These are phyloP conservation scores for Diplodus sargus DNA, from an alignment of 2,797 vertebrate genomes.

Conservation along the genomic window DNA sequence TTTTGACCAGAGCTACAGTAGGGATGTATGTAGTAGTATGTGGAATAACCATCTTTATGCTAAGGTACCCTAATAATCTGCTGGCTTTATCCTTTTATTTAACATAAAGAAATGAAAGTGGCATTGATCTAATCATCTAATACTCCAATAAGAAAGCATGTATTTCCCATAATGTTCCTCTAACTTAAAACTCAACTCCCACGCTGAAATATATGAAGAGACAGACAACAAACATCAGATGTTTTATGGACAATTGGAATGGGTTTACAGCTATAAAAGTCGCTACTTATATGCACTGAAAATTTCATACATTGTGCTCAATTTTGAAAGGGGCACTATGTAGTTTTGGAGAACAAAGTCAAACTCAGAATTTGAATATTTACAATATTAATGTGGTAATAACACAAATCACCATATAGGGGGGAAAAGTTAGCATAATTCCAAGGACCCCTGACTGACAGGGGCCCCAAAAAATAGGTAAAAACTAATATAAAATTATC, in stretches of 20 bases:
- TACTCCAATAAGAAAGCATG: neutral
- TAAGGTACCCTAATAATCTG: neutral
- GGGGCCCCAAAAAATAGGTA: too few species aligned
- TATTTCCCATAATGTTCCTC: neutral
- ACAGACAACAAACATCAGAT: neutral
- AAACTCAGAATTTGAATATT: too few species aligned
- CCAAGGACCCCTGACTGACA: too few species aligned
- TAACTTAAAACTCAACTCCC: constrained; percentile 7
- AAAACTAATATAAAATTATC: too few species aligned
- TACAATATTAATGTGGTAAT: too few species aligned
- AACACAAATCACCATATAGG: too few species aligned
- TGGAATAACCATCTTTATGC: neutral
- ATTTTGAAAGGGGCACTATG: constrained; percentile 9
- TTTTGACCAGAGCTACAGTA: neutral
- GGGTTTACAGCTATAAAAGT: constrained; percentile 7
- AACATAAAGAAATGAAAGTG: neutral
- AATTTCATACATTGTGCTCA: neutral
- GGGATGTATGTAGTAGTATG: too few species aligned
- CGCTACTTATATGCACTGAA: neutral
- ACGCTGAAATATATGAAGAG: neutral
- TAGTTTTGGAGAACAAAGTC: too few species aligned
- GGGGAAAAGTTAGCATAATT: too few species aligned
- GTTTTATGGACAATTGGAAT: constrained; percentile 14
- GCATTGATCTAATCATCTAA: neutral
- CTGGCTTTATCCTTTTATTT: neutral